Base-by-base conservation (phyloP, 1,140 invertebrate species). In the Lordiphosa clarofinis region DNA sequence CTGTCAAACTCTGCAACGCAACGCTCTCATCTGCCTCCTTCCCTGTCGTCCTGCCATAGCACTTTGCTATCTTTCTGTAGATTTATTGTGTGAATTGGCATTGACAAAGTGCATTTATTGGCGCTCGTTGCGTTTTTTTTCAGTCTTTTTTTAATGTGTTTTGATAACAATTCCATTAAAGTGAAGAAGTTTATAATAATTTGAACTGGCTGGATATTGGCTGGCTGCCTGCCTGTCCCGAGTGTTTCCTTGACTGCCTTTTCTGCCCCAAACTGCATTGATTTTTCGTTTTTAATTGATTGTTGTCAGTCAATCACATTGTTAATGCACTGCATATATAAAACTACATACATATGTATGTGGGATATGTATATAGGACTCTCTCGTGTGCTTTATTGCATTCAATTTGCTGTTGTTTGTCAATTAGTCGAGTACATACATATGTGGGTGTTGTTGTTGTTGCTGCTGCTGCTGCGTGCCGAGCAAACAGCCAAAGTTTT, bases 101-200 rank as follows among this genome's bases (percentile, higher is more conserved):
- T 82, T 84, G 78, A 84, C 78, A 82, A 78, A 82, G 78, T 82
- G 78, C 78, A 82, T 78, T 82, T 82, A 79, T 75, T 78, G 63
- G 56, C 72, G 63, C 54, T 67, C 64, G 60, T 55, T 72, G 70
- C 48, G 50, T 67, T 63, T 44, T 37, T 47, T 64, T 50, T 47
- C 40, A 36, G 36, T 33, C 42, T 52, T 46, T 72, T 82, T 81
- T 76, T 82, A 81, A 81, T 81, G 76, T 81, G 76, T 82, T 81
- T 81, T 81, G 76, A 81, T 81, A 81, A 81, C 76, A 82, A 81
- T 81, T 81, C 76, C 76, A 81, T 81, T 81, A 81, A 81, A 81
- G 76, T 81, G 76, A 81, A 81, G 76, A 81, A 81, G 76, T 81
- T 81, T 82, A 82, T 81, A 81, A 81, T 81, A 81, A 81, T 81